Base-by-base conservation (phyloP, 2,888 invertebrate species). In the Drosophila silvestris region DNA sequence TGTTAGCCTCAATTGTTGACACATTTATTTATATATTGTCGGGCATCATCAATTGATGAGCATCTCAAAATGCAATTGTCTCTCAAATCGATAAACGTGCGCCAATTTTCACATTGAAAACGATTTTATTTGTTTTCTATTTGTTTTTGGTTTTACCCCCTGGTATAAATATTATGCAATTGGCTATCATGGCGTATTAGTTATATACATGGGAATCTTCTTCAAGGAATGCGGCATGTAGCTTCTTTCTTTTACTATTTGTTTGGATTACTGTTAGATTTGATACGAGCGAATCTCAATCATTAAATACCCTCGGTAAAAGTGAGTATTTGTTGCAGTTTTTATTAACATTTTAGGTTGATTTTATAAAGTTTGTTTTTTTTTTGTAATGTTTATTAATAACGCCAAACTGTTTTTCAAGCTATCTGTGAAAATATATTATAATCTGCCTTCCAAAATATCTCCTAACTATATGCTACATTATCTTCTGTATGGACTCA, bases 41-140 rank as follows among this genome's bases (percentile, higher is more conserved):
- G 64, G 67, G 58, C 66, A 69, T 62, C 82, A 79, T 84, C 75
- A 77, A 77, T 81, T 85, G 85, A 82, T 82, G 79, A 71, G 63
- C 70, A 77, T 83, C 72, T 72, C 74, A 72, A 76, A 72, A 72
- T 57, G 57, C 76, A 72, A 69, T 74, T 78, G 64, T 52, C 47
- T 62, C 47, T 33, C 58, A 16, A 66, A 72, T 59, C 50, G 58
- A 51, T 62, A 77, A 77, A 75, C 82, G 84, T 86, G 83, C 81
- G 60, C 77, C 74, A 81, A 77, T 80, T 80, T 83, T 58, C 54
- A 74, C 71, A 70, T 74, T 52, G 35, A 69, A 62, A 56, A 68
- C 70, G 77, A 77, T 80, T 74, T 77, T 30, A 57, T 54, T 60
- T 56, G 6, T n/a, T 37, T 37, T 37, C 26, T 12, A 1, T 37